Percentiles rank a stretch among this genome's conserved stretches.
These are phyloP conservation scores for Zelostemma sp. DNA, from an alignment of 1,140 invertebrate species.

Conservation along the genomic window DNA sequence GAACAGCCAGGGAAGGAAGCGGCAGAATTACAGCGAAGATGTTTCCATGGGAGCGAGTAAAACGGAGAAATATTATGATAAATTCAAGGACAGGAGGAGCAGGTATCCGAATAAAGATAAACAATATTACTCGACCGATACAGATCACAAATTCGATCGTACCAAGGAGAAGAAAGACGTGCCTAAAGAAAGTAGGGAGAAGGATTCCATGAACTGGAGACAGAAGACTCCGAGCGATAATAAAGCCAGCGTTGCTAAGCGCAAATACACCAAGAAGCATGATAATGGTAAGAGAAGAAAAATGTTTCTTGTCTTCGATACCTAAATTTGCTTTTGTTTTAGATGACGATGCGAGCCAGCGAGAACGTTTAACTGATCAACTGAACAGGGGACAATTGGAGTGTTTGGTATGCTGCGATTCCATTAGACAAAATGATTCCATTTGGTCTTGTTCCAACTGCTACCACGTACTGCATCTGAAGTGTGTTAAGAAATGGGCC, in stretches of 20 bases:
- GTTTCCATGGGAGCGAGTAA: slow-evolving; percentile 5
- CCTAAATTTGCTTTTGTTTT: slow-evolving; percentile 33
- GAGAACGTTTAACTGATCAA: slow-evolving; percentile 85
- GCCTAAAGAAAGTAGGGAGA: slow-evolving; percentile 36
- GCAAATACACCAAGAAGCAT: slow-evolving; percentile 46
- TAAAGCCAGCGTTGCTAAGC: slow-evolving; percentile 34
- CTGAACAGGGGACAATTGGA: slow-evolving; percentile 83
- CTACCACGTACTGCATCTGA: slow-evolving; percentile 91
- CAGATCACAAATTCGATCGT: slow-evolving; percentile 43
- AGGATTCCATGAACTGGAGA: slow-evolving; percentile 55
- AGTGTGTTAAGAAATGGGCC: slow-evolving; percentile 93
- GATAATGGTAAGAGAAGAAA: slow-evolving; percentile 44
- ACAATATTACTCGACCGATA: slow-evolving; percentile 22
- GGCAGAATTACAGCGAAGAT: slow-evolving; percentile 8
- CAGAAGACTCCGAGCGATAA: slow-evolving; percentile 34
- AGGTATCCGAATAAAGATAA: slow-evolving; percentile 41
- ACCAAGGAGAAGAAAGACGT: slow-evolving; percentile 39
- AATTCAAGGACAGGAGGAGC: slow-evolving; percentile 24
- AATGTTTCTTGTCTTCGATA: slow-evolving; percentile 1
- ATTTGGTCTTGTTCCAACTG: slow-evolving; percentile 94
- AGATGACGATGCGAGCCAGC: slow-evolving; percentile 76
- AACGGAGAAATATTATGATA: slow-evolving; percentile 15
- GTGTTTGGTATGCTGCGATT: slow-evolving; percentile 94
- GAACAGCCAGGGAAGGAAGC: slow-evolving; percentile 6
- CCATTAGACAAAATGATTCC: slow-evolving; percentile 80